Evolutionary conservation across 2,113 vertebrate genomes (phyloP).

Genomic region (Limnothrissa miodon): DNA sequence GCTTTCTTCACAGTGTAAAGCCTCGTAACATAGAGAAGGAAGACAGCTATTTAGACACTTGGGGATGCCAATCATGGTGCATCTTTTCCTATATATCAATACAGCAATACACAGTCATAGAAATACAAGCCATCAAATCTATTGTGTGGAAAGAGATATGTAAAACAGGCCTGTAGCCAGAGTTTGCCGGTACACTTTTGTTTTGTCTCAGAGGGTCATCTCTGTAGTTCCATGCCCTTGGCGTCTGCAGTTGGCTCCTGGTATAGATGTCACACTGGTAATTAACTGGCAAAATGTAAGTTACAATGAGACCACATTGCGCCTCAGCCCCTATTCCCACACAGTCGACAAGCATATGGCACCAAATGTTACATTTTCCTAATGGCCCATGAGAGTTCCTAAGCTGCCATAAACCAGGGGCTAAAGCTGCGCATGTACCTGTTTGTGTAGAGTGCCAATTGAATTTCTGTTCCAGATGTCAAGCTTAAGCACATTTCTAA

Average conservation of each 20-base stretch:
- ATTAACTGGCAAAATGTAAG: slow-evolving; percentile 74
- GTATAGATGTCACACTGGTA: slow-evolving; percentile 69
- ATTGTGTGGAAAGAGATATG: neutral
- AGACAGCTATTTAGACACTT: neutral
- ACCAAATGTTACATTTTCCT: slow-evolving; percentile 70
- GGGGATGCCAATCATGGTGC: neutral
- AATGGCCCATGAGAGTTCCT: slow-evolving; percentile 70
- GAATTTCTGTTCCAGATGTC: neutral
- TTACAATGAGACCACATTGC: slow-evolving; percentile 63
- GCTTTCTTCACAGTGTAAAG: neutral
- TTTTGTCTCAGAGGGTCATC: slow-evolving; percentile 35
- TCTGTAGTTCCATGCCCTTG: slow-evolving; percentile 46
- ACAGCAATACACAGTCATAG: neutral
- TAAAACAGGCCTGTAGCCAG: neutral
- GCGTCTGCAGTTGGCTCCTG: slow-evolving; percentile 60
- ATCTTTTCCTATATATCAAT: neutral
- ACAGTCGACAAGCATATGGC: slow-evolving; percentile 77
- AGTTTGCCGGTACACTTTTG: slow-evolving; percentile 4
- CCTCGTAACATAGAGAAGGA: neutral
- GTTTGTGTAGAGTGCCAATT: slow-evolving; percentile 3
- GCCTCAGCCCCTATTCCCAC: slow-evolving; percentile 66
- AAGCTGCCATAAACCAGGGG: slow-evolving; percentile 51
- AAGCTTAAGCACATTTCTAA: neutral
- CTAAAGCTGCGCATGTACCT: slow-evolving; percentile 33
- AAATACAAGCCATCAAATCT: neutral